Conservation (phyloP, 2,888 invertebrate species). For the Molanna angustata region DNA sequence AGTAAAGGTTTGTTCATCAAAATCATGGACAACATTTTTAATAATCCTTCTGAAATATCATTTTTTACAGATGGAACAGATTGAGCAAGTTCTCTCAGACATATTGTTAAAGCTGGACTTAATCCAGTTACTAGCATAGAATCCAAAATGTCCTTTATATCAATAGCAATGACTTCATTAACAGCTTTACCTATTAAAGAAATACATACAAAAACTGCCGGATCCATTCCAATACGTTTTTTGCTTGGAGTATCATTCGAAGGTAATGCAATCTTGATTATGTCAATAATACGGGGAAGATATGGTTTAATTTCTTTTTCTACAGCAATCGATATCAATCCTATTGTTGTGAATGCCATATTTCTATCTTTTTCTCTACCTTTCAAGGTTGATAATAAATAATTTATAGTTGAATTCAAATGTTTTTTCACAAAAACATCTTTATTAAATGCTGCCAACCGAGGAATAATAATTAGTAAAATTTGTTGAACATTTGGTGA, state of each 20-base stretch:
- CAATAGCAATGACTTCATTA: slow-evolving; percentile 69
- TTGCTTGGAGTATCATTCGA: slow-evolving; percentile 74
- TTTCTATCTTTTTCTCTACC: slow-evolving; percentile 83
- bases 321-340: slow-evolving; percentile 86
- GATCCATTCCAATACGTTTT: slow-evolving; percentile 72
- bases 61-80: slow-evolving; percentile 83
- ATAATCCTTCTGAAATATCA: slow-evolving; percentile 89
- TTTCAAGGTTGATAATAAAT: slow-evolving; percentile 72
- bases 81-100: slow-evolving; percentile 84
- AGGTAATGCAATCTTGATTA: slow-evolving; percentile 73
- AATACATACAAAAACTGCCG: slow-evolving; percentile 90
- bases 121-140: slow-evolving; percentile 91
- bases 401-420: slow-evolving; percentile 70
- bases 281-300: slow-evolving; percentile 82
- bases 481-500: slow-evolving; percentile 84
- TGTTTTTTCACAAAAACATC: slow-evolving; percentile 75
- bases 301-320: slow-evolving; percentile 76
- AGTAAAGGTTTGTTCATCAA: slow-evolving; percentile 83
- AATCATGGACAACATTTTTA: slow-evolving; percentile 88
- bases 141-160: slow-evolving; percentile 82
- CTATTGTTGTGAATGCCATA: slow-evolving; percentile 86
- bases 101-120: slow-evolving; percentile 86
- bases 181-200: slow-evolving; percentile 88
- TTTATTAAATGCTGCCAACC: slow-evolving; percentile 90
- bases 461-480: slow-evolving; percentile 81